Base-by-base conservation (phyloP, 2,797 vertebrate species). In the Leuciscus waleckii region DNA sequence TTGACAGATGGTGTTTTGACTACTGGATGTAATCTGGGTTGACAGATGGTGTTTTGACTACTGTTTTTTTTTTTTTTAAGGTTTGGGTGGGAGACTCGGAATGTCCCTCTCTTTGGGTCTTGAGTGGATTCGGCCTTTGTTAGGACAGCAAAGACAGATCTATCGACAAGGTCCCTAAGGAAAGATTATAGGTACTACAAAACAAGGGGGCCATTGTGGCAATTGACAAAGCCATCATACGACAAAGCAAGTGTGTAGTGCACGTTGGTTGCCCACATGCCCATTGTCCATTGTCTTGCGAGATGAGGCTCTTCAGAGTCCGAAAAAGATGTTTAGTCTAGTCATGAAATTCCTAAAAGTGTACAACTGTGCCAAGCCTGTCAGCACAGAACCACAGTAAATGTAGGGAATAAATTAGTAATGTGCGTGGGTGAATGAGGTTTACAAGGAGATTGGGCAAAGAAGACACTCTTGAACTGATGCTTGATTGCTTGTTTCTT, bases 41-140 rank as follows among this genome's bases (percentile, higher is more conserved):
- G 73, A 86, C 85, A 88, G 88, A 90, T 90, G 92, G 43, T 89
- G 89, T 92, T 93, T 91, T 91, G 90, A 87, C 82, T 81, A 37
- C 88, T 21, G 29, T 29, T 29, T 29, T 29, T 29, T 1, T 46
- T 41, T 4, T 41, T 67, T 63, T 49, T 37, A 17, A 77, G 54
- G 54, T 19, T 90, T 91, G 89, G 83, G 63, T 82, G 56, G 29
- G 76, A 70, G 56, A 32, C 0, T 37, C 37, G 86, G 88, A 88
- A 92, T 90, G 83, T 81, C 88, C 87, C 86, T 58, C 43, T 46
- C 63, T 0, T 85, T 37, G 19, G 73, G n/a, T 78, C 39, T 68
- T 73, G 14, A 39, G 46, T 35, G 43, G 8, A 7, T 69, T 51
- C 54, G 54, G 26, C 32, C 56, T 77, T 79, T 85, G 83, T 85